Conservation (phyloP, 2,113 vertebrate species). For the Chloropsis cyanopogon region DNA sequence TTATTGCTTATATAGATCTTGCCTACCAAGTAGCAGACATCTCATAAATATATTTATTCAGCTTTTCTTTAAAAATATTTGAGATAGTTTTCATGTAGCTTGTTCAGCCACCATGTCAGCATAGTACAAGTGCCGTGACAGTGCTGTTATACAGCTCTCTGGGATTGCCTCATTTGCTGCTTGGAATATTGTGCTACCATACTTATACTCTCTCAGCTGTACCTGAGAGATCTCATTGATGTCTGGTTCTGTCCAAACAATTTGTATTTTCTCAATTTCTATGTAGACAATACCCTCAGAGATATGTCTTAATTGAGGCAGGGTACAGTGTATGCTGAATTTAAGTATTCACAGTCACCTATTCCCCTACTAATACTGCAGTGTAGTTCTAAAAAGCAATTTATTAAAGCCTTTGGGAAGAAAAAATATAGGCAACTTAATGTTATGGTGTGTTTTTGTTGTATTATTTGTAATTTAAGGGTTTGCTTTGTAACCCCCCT, state of each 20-base stretch:
- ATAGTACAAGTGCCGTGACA: accelerated
- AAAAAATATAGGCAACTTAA: background rate
- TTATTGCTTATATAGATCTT: background rate
- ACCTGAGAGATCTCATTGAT: background rate
- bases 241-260: background rate
- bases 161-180: accelerated
- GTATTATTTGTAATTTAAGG: no score
- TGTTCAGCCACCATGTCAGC: background rate
- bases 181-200: background rate
- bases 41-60: background rate
- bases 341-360: background rate
- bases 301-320: background rate
- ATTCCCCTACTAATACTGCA: background rate
- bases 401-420: background rate
- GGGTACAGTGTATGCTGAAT: background rate
- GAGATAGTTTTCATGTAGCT: background rate
- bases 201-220: background rate
- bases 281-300: background rate
- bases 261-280: background rate
- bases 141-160: background rate
- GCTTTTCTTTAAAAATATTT: background rate
- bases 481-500: no score
- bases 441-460: no score
- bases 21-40: background rate
- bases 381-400: background rate